Evolutionary conservation across 1,140 invertebrate genomes (phyloP), one percentile per base, ranked within the genome.

Genomic region (Conopomorpha cramerella): DNA sequence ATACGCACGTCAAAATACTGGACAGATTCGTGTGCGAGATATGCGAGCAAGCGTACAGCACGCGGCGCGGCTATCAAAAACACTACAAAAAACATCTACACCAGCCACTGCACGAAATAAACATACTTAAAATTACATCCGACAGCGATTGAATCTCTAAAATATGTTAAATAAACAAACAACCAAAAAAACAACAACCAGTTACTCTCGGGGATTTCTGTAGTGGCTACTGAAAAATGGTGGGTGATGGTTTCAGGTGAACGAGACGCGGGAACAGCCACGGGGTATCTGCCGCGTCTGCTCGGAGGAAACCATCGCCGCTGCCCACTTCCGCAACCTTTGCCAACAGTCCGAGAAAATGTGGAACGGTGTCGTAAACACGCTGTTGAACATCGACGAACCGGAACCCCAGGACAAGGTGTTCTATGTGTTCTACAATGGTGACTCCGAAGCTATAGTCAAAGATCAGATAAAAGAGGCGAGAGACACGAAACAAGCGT

Each of bases 231-330:
- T n/a, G n/a, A n/a, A n/a, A n/a, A n/a, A n/a, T n/a, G n/a, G n/a
- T n/a, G n/a, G n/a, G n/a, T n/a, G n/a, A n/a, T 66, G 41, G 43
- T 72, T 72, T 67, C 67, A 72, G 67, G 49, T 72, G 43, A 49
- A 38, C 42, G 48, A 53, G 29, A 55, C 55, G 33, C 17, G 30
- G 6, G 53, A 38, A 2, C 39, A 67, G 34, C 67, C 65, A 8
- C 35, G 29, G n/a, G 58, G 54, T 3, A 30, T 57, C 15, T 72
- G 67, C 53, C 18, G 43, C 27, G 16, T 23, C 17, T 72, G 67
- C 39, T 49, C 41, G 11, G 34, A 55, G 15, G 51, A 42, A 23
- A 43, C 55, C 25, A 26, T 56, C 4, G 39, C 46, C 6, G 56
- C 57, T 8, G 33, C 47, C 13, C 40, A 43, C 25, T 64, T 67